Evolutionary conservation across 2,113 vertebrate species (phyloP).

Genomic region (Catharus minimus): DNA sequence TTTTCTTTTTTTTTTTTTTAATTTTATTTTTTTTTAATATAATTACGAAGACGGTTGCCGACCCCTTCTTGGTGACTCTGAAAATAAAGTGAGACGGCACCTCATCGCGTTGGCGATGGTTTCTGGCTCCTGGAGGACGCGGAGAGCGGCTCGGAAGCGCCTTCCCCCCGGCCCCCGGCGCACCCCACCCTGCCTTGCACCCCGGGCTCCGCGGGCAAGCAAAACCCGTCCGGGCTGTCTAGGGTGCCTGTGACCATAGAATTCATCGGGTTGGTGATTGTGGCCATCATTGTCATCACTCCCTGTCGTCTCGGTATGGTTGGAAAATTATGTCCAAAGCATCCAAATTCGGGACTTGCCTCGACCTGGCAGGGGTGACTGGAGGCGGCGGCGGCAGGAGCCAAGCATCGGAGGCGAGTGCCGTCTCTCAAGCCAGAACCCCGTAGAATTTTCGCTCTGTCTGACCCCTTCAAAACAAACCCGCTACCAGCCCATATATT

Average conservation of each 20-base stretch:
- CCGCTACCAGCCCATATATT: slow-evolving; percentile 64
- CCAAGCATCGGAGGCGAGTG: neutral
- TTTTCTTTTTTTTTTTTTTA: neutral
- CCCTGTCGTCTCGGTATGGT: neutral
- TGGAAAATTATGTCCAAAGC: slow-evolving; percentile 17
- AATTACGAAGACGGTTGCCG: neutral
- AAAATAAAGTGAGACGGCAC: neutral
- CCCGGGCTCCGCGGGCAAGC: neutral
- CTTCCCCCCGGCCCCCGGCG: neutral
- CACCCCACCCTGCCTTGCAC: neutral
- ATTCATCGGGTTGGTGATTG: neutral
- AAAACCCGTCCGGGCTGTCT: neutral
- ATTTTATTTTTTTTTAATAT: neutral
- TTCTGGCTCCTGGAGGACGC: neutral
- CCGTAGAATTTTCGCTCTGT: neutral
- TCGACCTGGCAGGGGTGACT: neutral
- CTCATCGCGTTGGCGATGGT: neutral
- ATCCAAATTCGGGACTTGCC: slow-evolving; percentile 1
- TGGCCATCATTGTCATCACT: neutral
- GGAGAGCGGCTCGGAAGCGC: neutral
- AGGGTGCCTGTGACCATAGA: neutral
- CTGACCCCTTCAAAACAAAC: slow-evolving; percentile 23
- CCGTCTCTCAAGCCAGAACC: neutral
- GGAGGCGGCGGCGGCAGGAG: neutral
- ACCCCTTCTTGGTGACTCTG: neutral